A percentile compares a stretch with the other conserved stretches of the same genome.
phyloP scores from a whole-genome alignment of 2,113 vertebrate genomes.

The Oncorhynchus nerka region DNA sequence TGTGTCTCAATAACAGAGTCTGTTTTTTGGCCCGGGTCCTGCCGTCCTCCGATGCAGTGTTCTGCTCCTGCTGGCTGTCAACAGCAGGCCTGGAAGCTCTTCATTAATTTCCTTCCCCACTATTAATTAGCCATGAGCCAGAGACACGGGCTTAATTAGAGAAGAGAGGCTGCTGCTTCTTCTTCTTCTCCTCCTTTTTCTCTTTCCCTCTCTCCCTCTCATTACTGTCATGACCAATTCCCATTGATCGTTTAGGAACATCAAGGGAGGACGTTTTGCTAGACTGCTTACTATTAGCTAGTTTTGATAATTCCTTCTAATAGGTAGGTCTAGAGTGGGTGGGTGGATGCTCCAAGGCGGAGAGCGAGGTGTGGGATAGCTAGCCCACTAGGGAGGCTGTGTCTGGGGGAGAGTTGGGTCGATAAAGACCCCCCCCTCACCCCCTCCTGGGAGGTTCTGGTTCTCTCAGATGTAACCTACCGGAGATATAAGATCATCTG shows the following conservation, averaged over 20 bases:
- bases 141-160: conserved; percentile 64
- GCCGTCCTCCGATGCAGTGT: conserved; percentile 48
- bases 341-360: not conserved
- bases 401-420: conserved; percentile 9
- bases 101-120: conserved; percentile 58
- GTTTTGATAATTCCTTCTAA: conserved; percentile 33
- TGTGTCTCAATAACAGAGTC: conserved; percentile 34
- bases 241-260: conserved; percentile 62
- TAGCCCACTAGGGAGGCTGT: not conserved
- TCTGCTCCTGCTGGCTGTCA: conserved; percentile 61
- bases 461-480: not conserved
- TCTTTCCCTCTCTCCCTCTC: conserved; percentile 41
- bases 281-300: conserved; percentile 17
- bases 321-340: not conserved
- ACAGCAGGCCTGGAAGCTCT: conserved; percentile 50
- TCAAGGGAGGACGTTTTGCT: conserved; percentile 31
- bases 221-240: conserved; percentile 59
- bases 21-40: conserved; percentile 51
- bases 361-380: not conserved
- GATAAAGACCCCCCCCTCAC: not conserved
- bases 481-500: not conserved
- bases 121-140: conserved; percentile 66
- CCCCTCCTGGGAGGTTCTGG: not conserved
- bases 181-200: not conserved
- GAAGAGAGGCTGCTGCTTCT: conserved; percentile 44